A percentile compares a stretch with the other conserved stretches of the same genome.
Evolutionary conservation across 2,797 vertebrate species (phyloP).

Genomic region (Paguma larvata): DNA sequence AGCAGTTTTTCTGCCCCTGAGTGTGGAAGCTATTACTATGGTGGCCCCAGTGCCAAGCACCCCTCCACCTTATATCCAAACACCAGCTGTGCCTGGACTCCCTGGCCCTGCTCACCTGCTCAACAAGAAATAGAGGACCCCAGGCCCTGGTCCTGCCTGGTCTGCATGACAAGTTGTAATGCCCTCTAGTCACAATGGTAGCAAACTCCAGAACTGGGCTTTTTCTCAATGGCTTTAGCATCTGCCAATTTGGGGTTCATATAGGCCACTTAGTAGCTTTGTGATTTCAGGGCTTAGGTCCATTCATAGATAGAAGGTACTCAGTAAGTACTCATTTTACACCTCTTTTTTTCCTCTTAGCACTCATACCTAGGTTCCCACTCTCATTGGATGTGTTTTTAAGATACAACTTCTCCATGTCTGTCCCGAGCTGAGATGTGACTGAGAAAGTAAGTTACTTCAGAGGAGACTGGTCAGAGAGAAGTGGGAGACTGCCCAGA

Average conservation of each 20-base stretch:
- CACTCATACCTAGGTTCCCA: neutral
- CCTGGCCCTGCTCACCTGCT: neutral
- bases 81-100: neutral
- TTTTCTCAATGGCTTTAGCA: neutral
- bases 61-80: fast-evolving
- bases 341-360: neutral
- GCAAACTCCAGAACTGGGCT: neutral
- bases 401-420: neutral
- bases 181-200: neutral
- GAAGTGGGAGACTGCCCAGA: neutral
- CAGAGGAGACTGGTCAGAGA: neutral
- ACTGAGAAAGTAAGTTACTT: neutral
- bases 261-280: neutral
- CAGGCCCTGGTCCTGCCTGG: neutral
- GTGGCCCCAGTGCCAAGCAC: neutral
- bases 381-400: neutral
- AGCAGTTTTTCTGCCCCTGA: neutral
- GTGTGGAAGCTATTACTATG: neutral
- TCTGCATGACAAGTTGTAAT: neutral
- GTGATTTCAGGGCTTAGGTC: neutral
- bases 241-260: neutral
- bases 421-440: neutral
- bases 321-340: neutral
- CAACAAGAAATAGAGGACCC: neutral
- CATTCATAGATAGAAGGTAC: neutral